Evolutionary conservation across 2,888 invertebrate species (phyloP).

Genomic region (Malthinus flaveolus): DNA sequence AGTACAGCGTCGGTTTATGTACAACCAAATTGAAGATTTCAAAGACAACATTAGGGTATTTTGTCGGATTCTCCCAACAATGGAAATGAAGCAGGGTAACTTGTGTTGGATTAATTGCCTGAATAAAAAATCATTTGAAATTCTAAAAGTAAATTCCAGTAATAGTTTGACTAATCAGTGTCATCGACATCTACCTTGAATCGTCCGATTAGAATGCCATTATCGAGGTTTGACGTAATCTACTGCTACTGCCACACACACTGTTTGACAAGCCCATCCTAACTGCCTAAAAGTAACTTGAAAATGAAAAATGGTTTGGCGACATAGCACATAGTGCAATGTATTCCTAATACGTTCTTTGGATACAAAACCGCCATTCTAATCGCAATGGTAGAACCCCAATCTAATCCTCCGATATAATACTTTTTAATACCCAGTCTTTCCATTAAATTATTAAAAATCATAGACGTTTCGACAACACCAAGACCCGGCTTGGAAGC

Average conservation of each 20-base stretch:
- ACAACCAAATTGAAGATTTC: slow-evolving; percentile 75
- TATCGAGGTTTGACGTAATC: no score
- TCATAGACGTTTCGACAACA: slow-evolving; percentile 59
- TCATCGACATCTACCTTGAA: no score
- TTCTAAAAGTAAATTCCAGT: slow-evolving; percentile 53
- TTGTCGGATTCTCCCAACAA: slow-evolving; percentile 73
- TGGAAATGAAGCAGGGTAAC: slow-evolving; percentile 62
- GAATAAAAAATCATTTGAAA: slow-evolving; percentile 64
- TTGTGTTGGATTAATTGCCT: slow-evolving; percentile 62
- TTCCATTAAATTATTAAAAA: slow-evolving; percentile 70
- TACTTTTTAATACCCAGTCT: slow-evolving; percentile 67
- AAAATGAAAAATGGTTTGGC: slow-evolving; percentile 48
- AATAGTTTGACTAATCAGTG: slow-evolving; percentile 56
- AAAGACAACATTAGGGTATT: slow-evolving; percentile 82
- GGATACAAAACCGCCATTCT: slow-evolving; percentile 67
- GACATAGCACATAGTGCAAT: slow-evolving; percentile 64
- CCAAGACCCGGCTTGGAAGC: slow-evolving; percentile 65
- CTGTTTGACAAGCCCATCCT: slow-evolving; percentile 63
- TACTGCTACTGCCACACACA: no score
- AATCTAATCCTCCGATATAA: slow-evolving; percentile 80
- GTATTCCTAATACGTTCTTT: slow-evolving; percentile 59
- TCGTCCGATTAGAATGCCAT: no score
- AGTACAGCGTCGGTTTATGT: slow-evolving; percentile 58
- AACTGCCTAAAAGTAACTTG: slow-evolving; percentile 55
- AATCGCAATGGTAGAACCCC: slow-evolving; percentile 70